Evolutionary conservation across 2,797 vertebrate genomes (phyloP).

Genomic region (Myotis vivesi): DNA sequence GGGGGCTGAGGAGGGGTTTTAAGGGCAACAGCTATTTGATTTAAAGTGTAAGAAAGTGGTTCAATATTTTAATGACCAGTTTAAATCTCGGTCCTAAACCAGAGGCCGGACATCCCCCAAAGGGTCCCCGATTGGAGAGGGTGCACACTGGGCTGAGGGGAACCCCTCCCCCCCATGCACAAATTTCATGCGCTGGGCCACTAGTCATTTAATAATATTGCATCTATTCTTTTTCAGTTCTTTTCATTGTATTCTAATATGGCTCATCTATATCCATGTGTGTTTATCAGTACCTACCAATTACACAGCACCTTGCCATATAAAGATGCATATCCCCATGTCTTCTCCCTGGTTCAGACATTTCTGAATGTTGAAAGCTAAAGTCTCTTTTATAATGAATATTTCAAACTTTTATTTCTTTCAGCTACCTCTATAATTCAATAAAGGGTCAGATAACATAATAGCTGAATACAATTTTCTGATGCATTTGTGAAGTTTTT

Average conservation of each 20-base stretch:
- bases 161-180: too few relatives aligned
- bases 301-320: background rate
- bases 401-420: background rate
- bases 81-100: too few relatives aligned
- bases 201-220: background rate
- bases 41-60: too few relatives aligned
- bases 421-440: background rate
- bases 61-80: too few relatives aligned
- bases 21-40: too few relatives aligned
- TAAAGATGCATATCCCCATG: background rate
- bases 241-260: background rate
- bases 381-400: background rate
- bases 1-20: too few relatives aligned
- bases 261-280: fast-evolving
- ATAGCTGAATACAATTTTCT: background rate
- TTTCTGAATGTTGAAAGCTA: background rate
- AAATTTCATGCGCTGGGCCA: too few relatives aligned
- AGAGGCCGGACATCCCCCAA: too few relatives aligned
- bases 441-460: background rate
- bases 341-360: background rate
- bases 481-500: background rate
- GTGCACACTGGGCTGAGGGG: too few relatives aligned
- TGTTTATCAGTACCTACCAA: background rate
- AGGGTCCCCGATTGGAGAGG: too few relatives aligned
- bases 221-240: background rate